Conservation (phyloP, 2,113 vertebrate species). For the Xyrauchen texanus region DNA sequence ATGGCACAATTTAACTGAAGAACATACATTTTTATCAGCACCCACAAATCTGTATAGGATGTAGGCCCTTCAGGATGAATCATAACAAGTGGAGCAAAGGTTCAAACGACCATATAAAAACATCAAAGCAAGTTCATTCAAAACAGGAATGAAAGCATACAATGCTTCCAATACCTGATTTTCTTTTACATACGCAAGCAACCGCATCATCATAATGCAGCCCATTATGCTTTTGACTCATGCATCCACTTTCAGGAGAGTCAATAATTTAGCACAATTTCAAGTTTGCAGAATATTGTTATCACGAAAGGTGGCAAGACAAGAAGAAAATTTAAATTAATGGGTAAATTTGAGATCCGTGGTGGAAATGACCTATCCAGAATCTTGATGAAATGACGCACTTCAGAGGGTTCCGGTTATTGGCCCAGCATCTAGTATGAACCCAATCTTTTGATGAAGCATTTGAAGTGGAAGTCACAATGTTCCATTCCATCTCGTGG, state of each 20-base stretch:
- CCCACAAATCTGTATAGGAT: too few relatives aligned
- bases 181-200: background rate
- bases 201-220: conserved; percentile 2
- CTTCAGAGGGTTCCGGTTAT: conserved; percentile 29
- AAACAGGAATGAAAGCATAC: background rate
- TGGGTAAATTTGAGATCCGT: conserved; percentile 1
- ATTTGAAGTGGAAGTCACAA: background rate
- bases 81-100: background rate
- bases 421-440: conserved; percentile 18
- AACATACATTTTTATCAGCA: too few relatives aligned
- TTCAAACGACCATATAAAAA: background rate
- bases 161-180: background rate
- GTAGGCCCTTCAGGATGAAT: background rate
- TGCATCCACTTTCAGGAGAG: background rate
- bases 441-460: background rate
- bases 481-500: conserved; percentile 34
- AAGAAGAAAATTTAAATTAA: conserved; percentile 21
- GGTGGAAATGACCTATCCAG: conserved; percentile 9
- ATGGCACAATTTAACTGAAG: too few relatives aligned
- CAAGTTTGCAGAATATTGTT: conserved; percentile 52
- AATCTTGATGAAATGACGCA: conserved; percentile 31
- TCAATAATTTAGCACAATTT: conserved; percentile 8
- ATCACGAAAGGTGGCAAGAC: conserved; percentile 9
- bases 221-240: conserved; percentile 27
- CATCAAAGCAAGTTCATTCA: conserved; percentile 6